Conservation (phyloP, 2,797 vertebrate genomes). For the Gadopsis marmoratus region DNA sequence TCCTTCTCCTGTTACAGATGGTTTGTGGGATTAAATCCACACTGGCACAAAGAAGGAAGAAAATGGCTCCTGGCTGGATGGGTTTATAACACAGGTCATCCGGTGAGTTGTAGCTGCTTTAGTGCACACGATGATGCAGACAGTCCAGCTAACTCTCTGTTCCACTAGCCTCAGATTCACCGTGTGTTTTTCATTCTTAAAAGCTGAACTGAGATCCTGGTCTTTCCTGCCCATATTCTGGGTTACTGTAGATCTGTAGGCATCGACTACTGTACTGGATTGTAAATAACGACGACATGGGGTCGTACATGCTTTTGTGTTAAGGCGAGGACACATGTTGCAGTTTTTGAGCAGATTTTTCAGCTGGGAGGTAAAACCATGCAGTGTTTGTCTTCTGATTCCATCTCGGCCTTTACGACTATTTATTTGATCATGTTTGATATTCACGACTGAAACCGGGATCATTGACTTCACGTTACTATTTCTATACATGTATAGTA, state of each 20-base stretch:
- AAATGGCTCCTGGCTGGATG: background rate
- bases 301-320: too few species aligned
- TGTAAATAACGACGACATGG: background rate
- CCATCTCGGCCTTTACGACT: too few species aligned
- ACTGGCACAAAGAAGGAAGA: conserved; percentile 6
- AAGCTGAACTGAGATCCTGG: background rate
- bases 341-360: background rate
- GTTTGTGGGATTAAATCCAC: conserved; percentile 20
- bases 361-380: background rate
- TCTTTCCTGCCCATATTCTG: too few species aligned
- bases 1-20: conserved; percentile 11
- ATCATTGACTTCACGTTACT: background rate
- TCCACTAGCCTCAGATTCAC: background rate
- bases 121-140: background rate
- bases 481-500: too few species aligned
- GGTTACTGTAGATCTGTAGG: background rate
- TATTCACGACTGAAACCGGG: too few species aligned
- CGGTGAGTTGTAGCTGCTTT: background rate
- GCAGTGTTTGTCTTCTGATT: background rate
- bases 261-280: background rate
- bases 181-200: too few species aligned
- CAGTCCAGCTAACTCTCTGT: background rate
- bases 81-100: background rate
- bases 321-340: background rate
- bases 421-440: background rate